Conservation (phyloP, 2,888 invertebrate genomes). For the Agriopis aurantiaria region DNA sequence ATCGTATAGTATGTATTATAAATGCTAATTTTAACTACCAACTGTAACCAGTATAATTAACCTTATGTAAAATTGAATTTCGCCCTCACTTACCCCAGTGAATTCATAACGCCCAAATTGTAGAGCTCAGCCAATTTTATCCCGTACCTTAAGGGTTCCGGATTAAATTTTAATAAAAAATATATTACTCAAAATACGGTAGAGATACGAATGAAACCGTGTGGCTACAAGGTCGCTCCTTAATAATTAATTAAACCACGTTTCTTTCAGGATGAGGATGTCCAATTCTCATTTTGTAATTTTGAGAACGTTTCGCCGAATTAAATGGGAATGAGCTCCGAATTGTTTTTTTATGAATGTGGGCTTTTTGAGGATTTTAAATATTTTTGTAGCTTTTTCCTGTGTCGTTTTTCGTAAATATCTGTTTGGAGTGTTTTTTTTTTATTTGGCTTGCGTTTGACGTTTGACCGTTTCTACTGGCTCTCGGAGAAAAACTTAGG, state of each 20-base stretch:
- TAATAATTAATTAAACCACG: slow-evolving; percentile 41
- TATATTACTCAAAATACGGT: slow-evolving; percentile 39
- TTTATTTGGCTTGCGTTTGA: too few species aligned
- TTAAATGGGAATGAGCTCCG: slow-evolving; percentile 21
- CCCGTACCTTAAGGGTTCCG: slow-evolving; percentile 31
- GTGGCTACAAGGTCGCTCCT: slow-evolving; percentile 31
- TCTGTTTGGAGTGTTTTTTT: background rate
- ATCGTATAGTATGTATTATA: background rate
- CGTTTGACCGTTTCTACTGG: background rate
- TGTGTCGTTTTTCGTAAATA: slow-evolving; percentile 6
- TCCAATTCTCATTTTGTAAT: slow-evolving; percentile 25
- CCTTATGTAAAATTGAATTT: slow-evolving; percentile 25
- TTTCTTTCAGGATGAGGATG: slow-evolving; percentile 26
- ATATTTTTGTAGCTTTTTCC: slow-evolving; percentile 2
- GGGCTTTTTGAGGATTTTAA: slow-evolving; percentile 1
- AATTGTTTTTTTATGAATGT: slow-evolving; percentile 18
- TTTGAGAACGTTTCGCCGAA: slow-evolving; percentile 23
- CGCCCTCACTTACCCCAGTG: slow-evolving; percentile 15
- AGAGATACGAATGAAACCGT: slow-evolving; percentile 30
- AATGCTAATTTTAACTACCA: background rate
- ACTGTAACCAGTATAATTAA: too few species aligned
- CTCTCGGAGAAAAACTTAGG: background rate
- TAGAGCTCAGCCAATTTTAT: slow-evolving; percentile 39
- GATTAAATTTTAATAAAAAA: slow-evolving; percentile 50
- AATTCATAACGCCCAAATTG: slow-evolving; percentile 28